Evolutionary conservation across 23 tunicate genomes (phyloP), one percentile per base, ranked within the genome.

Genomic region (Trididemnum clinides): DNA sequence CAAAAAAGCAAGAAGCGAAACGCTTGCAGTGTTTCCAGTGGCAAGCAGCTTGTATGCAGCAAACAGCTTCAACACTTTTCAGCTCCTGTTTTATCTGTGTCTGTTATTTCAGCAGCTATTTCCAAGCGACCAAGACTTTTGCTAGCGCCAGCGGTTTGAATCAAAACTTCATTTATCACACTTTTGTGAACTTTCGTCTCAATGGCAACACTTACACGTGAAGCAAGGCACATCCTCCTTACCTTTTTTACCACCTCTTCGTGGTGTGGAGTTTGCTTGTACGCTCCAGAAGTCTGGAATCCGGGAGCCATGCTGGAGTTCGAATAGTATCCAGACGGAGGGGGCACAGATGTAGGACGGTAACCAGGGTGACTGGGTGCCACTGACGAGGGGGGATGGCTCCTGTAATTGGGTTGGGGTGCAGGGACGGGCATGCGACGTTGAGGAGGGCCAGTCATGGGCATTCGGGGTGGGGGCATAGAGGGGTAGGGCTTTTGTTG

Each of bases 161-260:
- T n/a, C n/a, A n/a, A n/a, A n/a, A n/a, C n/a, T n/a, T n/a, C n/a
- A n/a, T n/a, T n/a, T n/a, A n/a, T n/a, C n/a, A n/a, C n/a, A n/a
- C n/a, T n/a, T n/a, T n/a, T n/a, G n/a, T n/a, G n/a, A n/a, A n/a
- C n/a, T n/a, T n/a, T n/a, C n/a, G n/a, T n/a, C n/a, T n/a, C n/a
- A n/a, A n/a, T n/a, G n/a, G n/a, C n/a, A n/a, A n/a, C n/a, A n/a
- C n/a, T n/a, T n/a, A n/a, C n/a, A n/a, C n/a, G n/a, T n/a, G n/a
- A n/a, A n/a, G n/a, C n/a, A n/a, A n/a, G n/a, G n/a, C n/a, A n/a
- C n/a, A n/a, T 44, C 54, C 5, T 22, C 51, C 26, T 72, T 25
- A 81, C 92, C 73, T 88, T 88, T 88, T 82, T 82, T 4, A 87
- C 57, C 1, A 77, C 69, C 25, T 71, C 81, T 18, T 82, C 82